These are phyloP conservation scores for Chrysopa pallens DNA, from an alignment of 1,140 invertebrate genomes.

Conservation along the genomic window DNA sequence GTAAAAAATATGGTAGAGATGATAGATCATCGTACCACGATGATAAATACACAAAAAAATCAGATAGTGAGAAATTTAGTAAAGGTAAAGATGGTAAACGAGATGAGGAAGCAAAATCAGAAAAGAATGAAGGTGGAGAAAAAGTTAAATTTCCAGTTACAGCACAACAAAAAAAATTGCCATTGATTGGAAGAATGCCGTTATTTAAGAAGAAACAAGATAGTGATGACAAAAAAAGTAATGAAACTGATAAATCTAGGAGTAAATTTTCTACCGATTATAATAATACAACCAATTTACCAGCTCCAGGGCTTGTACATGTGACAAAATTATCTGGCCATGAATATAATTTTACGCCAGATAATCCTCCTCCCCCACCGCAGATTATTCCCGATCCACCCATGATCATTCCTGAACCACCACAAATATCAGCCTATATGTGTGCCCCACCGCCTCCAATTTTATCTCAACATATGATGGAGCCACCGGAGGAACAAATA, in stretches of 20 bases:
- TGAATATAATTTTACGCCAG: not conserved
- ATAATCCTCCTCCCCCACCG: conserved; percentile 21
- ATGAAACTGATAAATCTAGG: conserved; percentile 12
- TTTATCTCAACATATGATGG: not conserved
- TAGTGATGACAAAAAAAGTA: conserved; percentile 10
- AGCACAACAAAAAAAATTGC: conserved; percentile 31
- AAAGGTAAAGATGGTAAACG: conserved; percentile 25
- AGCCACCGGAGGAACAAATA: not conserved
- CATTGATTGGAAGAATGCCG: conserved; percentile 49
- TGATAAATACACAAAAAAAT: not conserved
- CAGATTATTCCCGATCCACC: conserved; percentile 13
- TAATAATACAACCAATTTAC: conserved; percentile 6
- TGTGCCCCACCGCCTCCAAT: not conserved
- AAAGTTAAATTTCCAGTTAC: conserved; percentile 2
- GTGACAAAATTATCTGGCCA: conserved; percentile 32
- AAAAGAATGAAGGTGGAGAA: conserved; percentile 14
- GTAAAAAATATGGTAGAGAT: not conserved
- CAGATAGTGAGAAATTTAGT: not conserved
- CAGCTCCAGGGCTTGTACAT: conserved; percentile 29
- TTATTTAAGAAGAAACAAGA: conserved; percentile 39
- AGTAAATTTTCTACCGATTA: conserved; percentile 1
- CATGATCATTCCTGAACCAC: conserved; percentile 7
- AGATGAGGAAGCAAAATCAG: conserved; percentile 12
- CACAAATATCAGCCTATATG: not conserved
- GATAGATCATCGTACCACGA: not conserved